Percentiles rank a stretch among this genome's conserved stretches.
These are phyloP conservation scores for Subacronicta megacephala DNA, from an alignment of 2,888 invertebrate species.

Conservation along the genomic window DNA sequence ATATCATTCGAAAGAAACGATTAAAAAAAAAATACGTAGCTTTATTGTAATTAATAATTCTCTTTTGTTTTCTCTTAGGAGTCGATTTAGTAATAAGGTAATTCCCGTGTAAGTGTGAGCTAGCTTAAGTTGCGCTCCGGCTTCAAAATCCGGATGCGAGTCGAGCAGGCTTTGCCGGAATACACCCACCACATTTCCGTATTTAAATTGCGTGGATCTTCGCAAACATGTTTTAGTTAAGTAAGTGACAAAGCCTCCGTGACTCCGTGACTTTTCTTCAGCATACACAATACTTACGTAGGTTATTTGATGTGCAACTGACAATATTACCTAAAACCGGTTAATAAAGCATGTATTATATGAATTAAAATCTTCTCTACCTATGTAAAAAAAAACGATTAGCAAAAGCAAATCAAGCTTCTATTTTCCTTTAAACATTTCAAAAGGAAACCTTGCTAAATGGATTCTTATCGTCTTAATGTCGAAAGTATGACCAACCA, in stretches of 20 bases:
- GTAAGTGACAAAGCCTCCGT: conserved; percentile 51
- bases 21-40: no score
- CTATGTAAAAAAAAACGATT: conserved; percentile 17
- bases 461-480: conserved; percentile 36
- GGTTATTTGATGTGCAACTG: conserved; percentile 4
- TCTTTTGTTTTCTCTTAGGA: conserved; percentile 52
- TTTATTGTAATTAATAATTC: conserved; percentile 45
- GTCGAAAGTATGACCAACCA: conserved; percentile 40
- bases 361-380: conserved; percentile 3
- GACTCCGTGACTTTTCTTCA: conserved; percentile 15
- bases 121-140: conserved; percentile 50
- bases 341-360: no score
- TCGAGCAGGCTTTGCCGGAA: conserved; percentile 60
- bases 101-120: conserved; percentile 63
- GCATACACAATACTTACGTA: conserved; percentile 10
- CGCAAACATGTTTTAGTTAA: conserved; percentile 63
- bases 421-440: conserved; percentile 28
- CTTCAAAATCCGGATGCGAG: conserved; percentile 58
- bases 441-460: conserved; percentile 30
- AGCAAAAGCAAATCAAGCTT: conserved; percentile 1
- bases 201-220: conserved; percentile 76
- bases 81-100: conserved; percentile 65
- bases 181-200: conserved; percentile 72
- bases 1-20: no score
- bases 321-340: no score